Base-by-base conservation (phyloP, 1,140 invertebrate species). In the Drosophila repletoides region DNA sequence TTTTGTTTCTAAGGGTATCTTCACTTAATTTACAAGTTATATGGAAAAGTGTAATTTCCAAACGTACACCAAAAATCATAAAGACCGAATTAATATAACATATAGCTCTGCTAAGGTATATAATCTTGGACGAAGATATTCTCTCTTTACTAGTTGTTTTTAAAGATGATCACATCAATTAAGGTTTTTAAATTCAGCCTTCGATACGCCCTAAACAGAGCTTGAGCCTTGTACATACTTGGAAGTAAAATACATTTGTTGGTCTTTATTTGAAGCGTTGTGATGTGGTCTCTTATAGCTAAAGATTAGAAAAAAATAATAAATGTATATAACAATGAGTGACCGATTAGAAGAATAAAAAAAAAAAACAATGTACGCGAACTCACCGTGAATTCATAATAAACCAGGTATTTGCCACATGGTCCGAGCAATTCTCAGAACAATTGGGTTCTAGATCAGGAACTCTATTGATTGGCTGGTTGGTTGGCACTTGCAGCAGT, bases 351-450 rank as follows among this genome's bases (percentile, higher is more conserved):
- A 6, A 26, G 2, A 5, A 17, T 10, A 9, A 21, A 24, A 0
- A 40, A n/a, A 7, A 19, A 6, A 3, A 12, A 9, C n/a, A n/a
- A 3, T n/a, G 0, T 9, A 2, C 5, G 3, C 2, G 9, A 5
- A 64, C 86, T 49, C 12, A 89, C 88, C 81, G 76, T 7, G 88
- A 89, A 41, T 89, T 89, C 2, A 88, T 26, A 1, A 89, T 89
- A 10, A 89, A 88, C 88, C 88, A 89, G 12, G 88, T 89, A 28
- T 61, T 69, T 21, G 63, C 10, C n/a, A 34, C 33, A 15, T 41
- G 21, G 4, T 72, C 48, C 12, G 61, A 72, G 5, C 14, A 2
- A 1, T n/a, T 12, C 15, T 64, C 22, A 12, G 31, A 2, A 14
- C 60, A 24, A 17, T 22, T 22, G 17, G 3, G 0, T 38, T 29